Evolutionary conservation across 1,140 invertebrate genomes (phyloP), one percentile per base, ranked within the genome.

Genomic region (Drosophila kepulauana): DNA sequence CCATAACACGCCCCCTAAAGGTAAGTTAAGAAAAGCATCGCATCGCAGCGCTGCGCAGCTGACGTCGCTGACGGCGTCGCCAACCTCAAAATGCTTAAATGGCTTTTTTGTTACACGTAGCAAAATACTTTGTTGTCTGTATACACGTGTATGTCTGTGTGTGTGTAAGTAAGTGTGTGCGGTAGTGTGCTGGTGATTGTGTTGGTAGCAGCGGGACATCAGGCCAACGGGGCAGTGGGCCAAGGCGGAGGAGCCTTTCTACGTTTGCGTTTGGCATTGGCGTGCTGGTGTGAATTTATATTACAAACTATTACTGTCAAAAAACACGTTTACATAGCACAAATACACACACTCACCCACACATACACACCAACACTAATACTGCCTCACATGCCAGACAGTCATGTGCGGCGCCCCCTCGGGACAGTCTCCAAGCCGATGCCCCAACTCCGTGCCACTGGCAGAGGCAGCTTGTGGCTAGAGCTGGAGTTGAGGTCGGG

Each of bases 301-400:
- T 89, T 89, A 89, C 85, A 89, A 89, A 89, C 85, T 89, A 89
- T 89, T 89, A 89, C 85, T 89, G 85, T 89, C 85, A 89, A 89
- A 89, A 89, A 89, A 89, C 85, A 89, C 85, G 85, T 89, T n/a
- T 89, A 89, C 86, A 89, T 89, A 80, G 85, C 85, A 89, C 85
- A 89, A 73, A 89, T 80, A 89, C 76, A 84, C 69, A 66, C 72
- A 65, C 56, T 38, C 72, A 68, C 75, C 68, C 72, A 59, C 48
- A 58, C 49, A 71, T 16, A 56, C 30, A 43, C 51, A 45, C 15
- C 5, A 20, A 41, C 45, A 28, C 51, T 16, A 20, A 45, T 38
- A 28, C 51, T 16, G 13, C 58, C 41, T 16, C 41, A 61, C 63
- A 68, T 52, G 65, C 43, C 61, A 80, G 78, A 80, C 78, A 78